Conservation (phyloP, 2,888 invertebrate genomes). For the Rambutsinella grinnellia region DNA sequence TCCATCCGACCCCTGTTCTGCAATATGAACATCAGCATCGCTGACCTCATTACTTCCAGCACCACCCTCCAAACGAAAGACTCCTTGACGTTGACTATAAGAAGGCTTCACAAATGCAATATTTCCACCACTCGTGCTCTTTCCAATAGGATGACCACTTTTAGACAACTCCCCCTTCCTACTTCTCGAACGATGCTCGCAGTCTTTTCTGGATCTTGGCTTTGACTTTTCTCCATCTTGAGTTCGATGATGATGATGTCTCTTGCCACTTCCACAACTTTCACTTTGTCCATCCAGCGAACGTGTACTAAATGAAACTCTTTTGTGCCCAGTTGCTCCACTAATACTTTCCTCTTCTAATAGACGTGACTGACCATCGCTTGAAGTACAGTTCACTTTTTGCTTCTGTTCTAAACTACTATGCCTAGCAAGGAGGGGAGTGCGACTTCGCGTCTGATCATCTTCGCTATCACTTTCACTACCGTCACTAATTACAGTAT, state of each 20-base stretch:
- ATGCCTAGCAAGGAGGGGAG: slow-evolving; percentile 75
- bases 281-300: slow-evolving; percentile 53
- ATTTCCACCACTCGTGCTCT: not conserved
- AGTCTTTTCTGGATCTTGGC: not conserved
- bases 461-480: slow-evolving; percentile 65
- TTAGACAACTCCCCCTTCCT: slow-evolving; percentile 11
- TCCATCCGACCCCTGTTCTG: slow-evolving; percentile 12
- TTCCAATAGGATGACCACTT: slow-evolving; percentile 3
- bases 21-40: not conserved
- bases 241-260: slow-evolving; percentile 23
- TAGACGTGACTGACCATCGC: slow-evolving; percentile 52
- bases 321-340: slow-evolving; percentile 45
- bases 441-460: slow-evolving; percentile 76
- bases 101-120: not conserved
- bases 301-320: slow-evolving; percentile 63
- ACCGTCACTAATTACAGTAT: slow-evolving; percentile 59
- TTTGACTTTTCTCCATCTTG: slow-evolving; percentile 1
- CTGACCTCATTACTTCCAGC: not conserved
- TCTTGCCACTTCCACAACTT: slow-evolving; percentile 18
- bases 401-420: slow-evolving; percentile 65
- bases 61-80: not conserved
- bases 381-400: slow-evolving; percentile 41
- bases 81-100: not conserved
- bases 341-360: slow-evolving; percentile 36
- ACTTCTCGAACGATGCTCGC: not conserved